Evolutionary conservation across 1,140 invertebrate species (phyloP), one percentile per base, ranked within the genome.

Genomic region (Steinernema feltiae): DNA sequence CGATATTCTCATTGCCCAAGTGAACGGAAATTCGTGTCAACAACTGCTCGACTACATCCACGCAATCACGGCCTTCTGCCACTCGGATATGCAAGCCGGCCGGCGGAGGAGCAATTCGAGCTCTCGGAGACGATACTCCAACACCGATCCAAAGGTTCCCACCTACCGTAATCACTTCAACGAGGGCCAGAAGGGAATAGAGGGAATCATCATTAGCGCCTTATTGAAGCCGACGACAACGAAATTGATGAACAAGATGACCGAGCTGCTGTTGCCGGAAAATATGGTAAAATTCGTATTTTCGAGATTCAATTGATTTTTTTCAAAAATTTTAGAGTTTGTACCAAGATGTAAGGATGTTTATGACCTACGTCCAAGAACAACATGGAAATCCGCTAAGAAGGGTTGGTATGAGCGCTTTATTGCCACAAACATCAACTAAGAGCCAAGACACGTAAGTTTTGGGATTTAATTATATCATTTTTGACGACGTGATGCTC

Each of bases 1-100:
- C 48, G 84, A 82, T 46, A 95, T 92, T 78, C 88, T 98, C 18
- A 90, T 91, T 75, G 90, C 92, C 53, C 92, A 94, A 87, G 91
- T 97, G 0, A 90, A 90, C 69, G 90, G 89, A 1, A 91, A 92
- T 32, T 90, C 92, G 0, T 87, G 97, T 27, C 88, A 91, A 1
- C 93, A 95, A 71, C 90, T 97, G 15, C 86, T 99, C 1, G 95
- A 98, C 82, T 93, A 97, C 83, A 92, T 98, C 63, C 97, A 99
- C 87, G 91, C 94, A 1, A 94, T 97, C 82, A 90, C 97, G 46
- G 94, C 94, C 21, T 98, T 95, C 87, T 99, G 97, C 88, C 77
- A 79, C 7, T 73, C 78, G 0, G 78, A 79, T 32, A 35, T 78
- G n/a, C 53, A 63, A 7, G 24, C 53, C 12, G 53, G 53, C 24